Evolutionary conservation across 1,140 invertebrate genomes (phyloP).

Genomic region (Lepidurus apus): DNA sequence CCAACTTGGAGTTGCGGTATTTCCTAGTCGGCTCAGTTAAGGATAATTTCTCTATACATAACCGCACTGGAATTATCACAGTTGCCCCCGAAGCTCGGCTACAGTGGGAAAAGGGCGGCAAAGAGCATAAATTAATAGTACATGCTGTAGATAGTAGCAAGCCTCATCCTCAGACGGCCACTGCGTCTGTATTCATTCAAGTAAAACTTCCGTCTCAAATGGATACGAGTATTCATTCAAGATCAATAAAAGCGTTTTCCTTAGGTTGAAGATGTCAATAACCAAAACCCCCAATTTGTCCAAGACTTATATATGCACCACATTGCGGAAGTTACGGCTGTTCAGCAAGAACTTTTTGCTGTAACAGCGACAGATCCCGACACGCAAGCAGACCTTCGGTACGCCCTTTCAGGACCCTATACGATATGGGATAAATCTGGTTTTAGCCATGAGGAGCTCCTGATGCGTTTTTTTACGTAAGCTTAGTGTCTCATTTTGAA

Average conservation of each 20-base stretch:
- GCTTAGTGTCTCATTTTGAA: background rate
- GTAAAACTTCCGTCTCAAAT: slow-evolving; percentile 5
- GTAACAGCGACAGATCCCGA: slow-evolving; percentile 65
- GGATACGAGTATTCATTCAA: background rate
- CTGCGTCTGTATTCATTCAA: slow-evolving; percentile 63
- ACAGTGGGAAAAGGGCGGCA: slow-evolving; percentile 60
- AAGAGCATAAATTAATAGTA: slow-evolving; percentile 63
- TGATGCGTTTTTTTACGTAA: slow-evolving; percentile 29
- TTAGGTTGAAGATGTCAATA: slow-evolving; percentile 68
- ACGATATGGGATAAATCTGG: slow-evolving; percentile 29
- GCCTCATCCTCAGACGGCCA: slow-evolving; percentile 65
- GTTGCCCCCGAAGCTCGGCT: slow-evolving; percentile 66
- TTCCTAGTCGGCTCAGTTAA: slow-evolving; percentile 63
- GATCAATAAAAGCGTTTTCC: slow-evolving; percentile 34
- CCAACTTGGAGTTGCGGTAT: slow-evolving; percentile 63
- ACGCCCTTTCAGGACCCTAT: slow-evolving; percentile 24
- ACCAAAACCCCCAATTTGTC: slow-evolving; percentile 69
- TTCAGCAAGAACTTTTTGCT: slow-evolving; percentile 56
- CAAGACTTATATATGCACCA: slow-evolving; percentile 59
- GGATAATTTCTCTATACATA: slow-evolving; percentile 72
- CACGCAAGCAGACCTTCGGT: slow-evolving; percentile 59
- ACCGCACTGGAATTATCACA: slow-evolving; percentile 61
- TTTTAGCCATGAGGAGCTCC: slow-evolving; percentile 23
- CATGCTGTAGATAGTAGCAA: slow-evolving; percentile 63
- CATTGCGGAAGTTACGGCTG: slow-evolving; percentile 61